Base-by-base conservation (phyloP, 2,797 vertebrate genomes). In the Melanotaenia parkinsoni region DNA sequence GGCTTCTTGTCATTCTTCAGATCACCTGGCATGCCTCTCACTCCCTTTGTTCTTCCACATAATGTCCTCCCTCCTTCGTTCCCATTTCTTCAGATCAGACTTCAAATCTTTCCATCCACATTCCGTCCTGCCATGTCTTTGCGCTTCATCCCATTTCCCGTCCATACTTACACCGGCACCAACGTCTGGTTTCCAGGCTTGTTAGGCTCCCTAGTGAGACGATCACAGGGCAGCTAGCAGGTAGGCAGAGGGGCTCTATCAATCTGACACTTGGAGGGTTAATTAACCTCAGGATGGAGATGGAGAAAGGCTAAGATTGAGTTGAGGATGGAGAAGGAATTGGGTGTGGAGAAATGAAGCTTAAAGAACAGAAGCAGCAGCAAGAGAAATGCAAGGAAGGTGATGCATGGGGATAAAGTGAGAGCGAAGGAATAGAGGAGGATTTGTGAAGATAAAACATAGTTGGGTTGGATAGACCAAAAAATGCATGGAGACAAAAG, bases 211-310 rank as follows among this genome's bases (percentile, higher is more conserved):
- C 68, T 30, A 35, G 72, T 43, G 82, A 84, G 80, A 72, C 76
- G 84, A 68, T 87, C 79, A 79, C 83, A 82, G 75, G 74, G 70
- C 80, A 76, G 77, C 74, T 50, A 37, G 77, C 70, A 74, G 76
- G 81, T 67, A 76, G 80, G 51, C 63, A 62, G 68, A 64, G 66
- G 60, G 81, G 67, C 64, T 77, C 80, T 53, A 73, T 77, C 73
- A 69, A 61, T 38, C 76, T 80, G 86, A 88, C 86, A 80, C 83
- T 85, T n/a, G 58, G 73, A 90, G 79, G 78, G 83, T 76, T 90
- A 87, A 90, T 92, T 92, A 90, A 89, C 84, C 88, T 82, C 66
- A 0, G 71, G 74, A 80, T 37, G 16, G 24, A n/a, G 56, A 24
- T 26, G n/a, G 5, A 62, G 43, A 58, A 13, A 20, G 9, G 35